These are phyloP conservation scores for Agriopis marginaria DNA, from an alignment of 2,888 invertebrate species.

Conservation along the genomic window DNA sequence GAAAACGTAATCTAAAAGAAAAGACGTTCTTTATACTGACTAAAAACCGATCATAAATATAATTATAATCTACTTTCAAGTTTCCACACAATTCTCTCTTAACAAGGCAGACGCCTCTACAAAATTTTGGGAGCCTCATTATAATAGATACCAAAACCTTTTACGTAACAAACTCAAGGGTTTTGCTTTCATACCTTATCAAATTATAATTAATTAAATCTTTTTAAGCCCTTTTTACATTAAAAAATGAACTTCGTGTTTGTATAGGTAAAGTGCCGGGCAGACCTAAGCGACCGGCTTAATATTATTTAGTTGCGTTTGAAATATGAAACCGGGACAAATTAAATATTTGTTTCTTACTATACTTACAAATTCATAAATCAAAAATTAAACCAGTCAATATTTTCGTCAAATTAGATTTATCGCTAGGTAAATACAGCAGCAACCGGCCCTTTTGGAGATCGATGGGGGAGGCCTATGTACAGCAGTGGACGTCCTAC, in stretches of 20 bases:
- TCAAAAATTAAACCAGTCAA: too few relatives aligned
- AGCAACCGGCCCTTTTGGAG: too few relatives aligned
- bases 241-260: constrained; percentile 21
- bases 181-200: constrained; percentile 23
- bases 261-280: constrained; percentile 1
- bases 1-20: neutral
- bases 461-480: too few relatives aligned
- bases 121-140: constrained; percentile 2
- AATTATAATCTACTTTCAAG: neutral
- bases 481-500: too few relatives aligned
- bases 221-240: constrained; percentile 18
- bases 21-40: neutral
- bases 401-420: too few relatives aligned
- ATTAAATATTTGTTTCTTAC: too few relatives aligned
- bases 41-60: neutral
- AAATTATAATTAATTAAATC: constrained; percentile 33
- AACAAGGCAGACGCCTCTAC: constrained; percentile 2
- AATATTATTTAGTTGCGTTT: too few relatives aligned
- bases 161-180: constrained; percentile 15
- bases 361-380: too few relatives aligned
- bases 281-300: constrained; percentile 1
- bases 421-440: too few relatives aligned
- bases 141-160: constrained; percentile 6
- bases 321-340: too few relatives aligned
- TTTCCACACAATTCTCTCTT: neutral